phyloP scores from a whole-genome alignment of 2,113 vertebrate genomes.

The Apodemus sylvaticus region DNA sequence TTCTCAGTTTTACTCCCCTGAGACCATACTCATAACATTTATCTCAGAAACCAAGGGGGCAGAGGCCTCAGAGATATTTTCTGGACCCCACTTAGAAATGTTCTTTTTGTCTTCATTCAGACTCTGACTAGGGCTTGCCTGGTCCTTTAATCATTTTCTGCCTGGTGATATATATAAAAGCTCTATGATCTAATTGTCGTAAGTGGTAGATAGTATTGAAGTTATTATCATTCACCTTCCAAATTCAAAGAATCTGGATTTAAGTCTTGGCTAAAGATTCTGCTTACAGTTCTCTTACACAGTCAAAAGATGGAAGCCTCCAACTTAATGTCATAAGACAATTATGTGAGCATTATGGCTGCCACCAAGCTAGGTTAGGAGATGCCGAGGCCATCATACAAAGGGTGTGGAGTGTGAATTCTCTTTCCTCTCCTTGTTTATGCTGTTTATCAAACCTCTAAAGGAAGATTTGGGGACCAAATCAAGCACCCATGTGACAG shows the following conservation, averaged over 20 bases:
- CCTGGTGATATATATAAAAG: not conserved
- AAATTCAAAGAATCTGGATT: not conserved
- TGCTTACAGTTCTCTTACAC: not conserved
- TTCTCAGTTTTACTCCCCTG: not conserved
- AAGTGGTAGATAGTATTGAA: not conserved
- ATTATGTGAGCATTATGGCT: not conserved
- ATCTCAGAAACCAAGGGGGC: not conserved
- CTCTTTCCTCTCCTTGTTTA: not conserved
- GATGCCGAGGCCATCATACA: not conserved
- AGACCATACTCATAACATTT: not conserved
- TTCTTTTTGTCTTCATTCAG: not conserved
- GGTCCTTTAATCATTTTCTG: not conserved
- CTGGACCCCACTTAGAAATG: not conserved
- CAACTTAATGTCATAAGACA: not conserved
- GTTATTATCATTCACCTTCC: constrained; percentile 3
- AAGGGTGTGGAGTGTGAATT: not conserved
- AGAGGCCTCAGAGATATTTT: not conserved
- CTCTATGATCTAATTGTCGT: not conserved
- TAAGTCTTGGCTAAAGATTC: not conserved
- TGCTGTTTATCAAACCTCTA: not conserved
- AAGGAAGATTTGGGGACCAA: not conserved
- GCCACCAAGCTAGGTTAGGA: not conserved
- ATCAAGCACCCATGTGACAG: not conserved
- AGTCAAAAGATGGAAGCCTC: not conserved
- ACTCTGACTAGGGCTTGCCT: not conserved